Conservation (phyloP, 92 coral and sea anemone species). For the Zoanthus sansibaricus region DNA sequence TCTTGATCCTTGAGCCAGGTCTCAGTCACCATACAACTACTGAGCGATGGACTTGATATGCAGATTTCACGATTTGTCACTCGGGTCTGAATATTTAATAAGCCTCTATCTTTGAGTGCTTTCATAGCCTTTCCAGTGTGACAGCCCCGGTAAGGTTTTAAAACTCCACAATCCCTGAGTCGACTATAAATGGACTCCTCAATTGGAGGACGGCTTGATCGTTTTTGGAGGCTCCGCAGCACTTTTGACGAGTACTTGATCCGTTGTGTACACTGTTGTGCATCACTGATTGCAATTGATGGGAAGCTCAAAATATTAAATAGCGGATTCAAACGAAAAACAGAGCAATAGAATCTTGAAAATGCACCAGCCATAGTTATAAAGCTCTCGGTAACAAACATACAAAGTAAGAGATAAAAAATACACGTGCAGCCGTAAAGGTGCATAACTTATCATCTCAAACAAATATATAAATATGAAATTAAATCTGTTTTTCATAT, state of each 20-base stretch:
- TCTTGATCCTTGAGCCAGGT: slow-evolving; percentile 31
- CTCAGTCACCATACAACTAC: slow-evolving; percentile 30
- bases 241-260: slow-evolving; percentile 13
- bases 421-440: slow-evolving; percentile 24
- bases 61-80: slow-evolving; percentile 33
- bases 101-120: slow-evolving; percentile 23
- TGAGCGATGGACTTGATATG: slow-evolving; percentile 37
- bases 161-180: background rate
- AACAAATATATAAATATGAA: no score
- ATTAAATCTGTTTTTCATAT: no score
- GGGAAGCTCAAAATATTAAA: background rate
- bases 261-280: slow-evolving; percentile 19
- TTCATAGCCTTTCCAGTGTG: slow-evolving; percentile 4
- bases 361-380: slow-evolving; percentile 21
- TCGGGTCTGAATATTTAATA: slow-evolving; percentile 29
- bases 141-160: slow-evolving; percentile 18
- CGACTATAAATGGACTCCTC: slow-evolving; percentile 4
- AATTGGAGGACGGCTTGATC: slow-evolving; percentile 18
- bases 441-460: background rate
- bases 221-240: slow-evolving; percentile 5
- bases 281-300: slow-evolving; percentile 21
- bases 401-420: slow-evolving; percentile 20
- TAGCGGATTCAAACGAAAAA: background rate
- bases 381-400: slow-evolving; percentile 12
- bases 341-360: slow-evolving; percentile 20